Percentiles rank a stretch among this genome's conserved stretches.
Evolutionary conservation across 2,888 invertebrate genomes (phyloP).

Genomic region (Oscheius sp.): DNA sequence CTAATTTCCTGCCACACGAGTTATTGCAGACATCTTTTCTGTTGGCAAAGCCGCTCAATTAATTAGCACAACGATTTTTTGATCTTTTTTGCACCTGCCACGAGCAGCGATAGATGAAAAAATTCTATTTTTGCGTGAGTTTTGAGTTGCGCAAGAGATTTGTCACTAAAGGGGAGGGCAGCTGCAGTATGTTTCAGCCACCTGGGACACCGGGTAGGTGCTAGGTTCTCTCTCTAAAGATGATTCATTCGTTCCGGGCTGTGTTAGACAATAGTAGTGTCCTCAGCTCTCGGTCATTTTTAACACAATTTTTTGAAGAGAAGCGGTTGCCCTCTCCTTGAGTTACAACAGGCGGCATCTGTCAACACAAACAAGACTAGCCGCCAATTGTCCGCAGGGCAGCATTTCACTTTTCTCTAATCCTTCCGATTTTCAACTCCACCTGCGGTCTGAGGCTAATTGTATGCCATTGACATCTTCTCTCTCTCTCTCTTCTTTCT

Average conservation of each 20-base stretch:
- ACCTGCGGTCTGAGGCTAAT: not conserved
- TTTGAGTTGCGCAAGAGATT: not conserved
- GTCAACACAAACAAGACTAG: conserved; percentile 27
- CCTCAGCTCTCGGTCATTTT: too few relatives aligned
- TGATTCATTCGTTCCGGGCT: too few relatives aligned
- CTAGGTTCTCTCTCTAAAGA: too few relatives aligned
- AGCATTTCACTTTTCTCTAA: conserved; percentile 6
- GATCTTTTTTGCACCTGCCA: too few relatives aligned
- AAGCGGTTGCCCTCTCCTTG: not conserved
- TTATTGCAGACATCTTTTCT: too few relatives aligned
- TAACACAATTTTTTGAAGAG: not conserved
- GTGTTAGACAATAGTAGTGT: too few relatives aligned
- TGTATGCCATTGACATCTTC: conserved; percentile 13
- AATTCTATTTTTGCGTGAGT: not conserved
- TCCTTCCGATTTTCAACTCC: not conserved
- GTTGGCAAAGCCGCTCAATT: not conserved
- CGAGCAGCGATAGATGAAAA: too few relatives aligned
- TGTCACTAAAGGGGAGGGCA: not conserved
- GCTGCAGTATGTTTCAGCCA: not conserved
- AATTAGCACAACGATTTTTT: not conserved
- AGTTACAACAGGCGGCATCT: conserved; percentile 27
- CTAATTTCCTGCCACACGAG: conserved; percentile 9
- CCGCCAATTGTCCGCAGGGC: conserved; percentile 10
- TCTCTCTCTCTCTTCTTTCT: not conserved
- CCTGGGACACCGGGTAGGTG: not conserved